Base-by-base conservation (phyloP, 2,888 invertebrate genomes). In the Tipula vernalis region DNA sequence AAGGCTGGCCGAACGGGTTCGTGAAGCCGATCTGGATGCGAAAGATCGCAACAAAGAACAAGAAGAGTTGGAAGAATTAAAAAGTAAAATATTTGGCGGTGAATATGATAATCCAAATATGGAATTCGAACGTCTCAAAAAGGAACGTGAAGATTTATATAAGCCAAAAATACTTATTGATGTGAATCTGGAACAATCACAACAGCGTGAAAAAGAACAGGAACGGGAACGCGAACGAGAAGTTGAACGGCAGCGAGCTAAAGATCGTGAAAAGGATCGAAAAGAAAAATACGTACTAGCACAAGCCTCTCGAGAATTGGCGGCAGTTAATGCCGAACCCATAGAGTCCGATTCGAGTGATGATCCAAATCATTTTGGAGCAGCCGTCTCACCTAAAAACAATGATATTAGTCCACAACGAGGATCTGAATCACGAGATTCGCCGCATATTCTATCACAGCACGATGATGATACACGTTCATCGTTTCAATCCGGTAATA, bases 21-120 rank as follows among this genome's bases (percentile, higher is more conserved):
- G 97, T 88, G 99, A 99, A 92, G 96, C 98, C 5, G 98, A 98
- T 91, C 93, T 94, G 6, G 99, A 99, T 92, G 95, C 95, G 85
- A 94, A 97, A 89, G 99, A 99, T 92, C 93, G 98, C 15, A 95
- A 95, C 89, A 96, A 95, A 89, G 99, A 99, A 91, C 95, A 95
- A 89, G 96, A 95, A 89, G 98, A 98, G 92, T 93, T 98, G 88
- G 96, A 96, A 88, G 96, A 97, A 90, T 93, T 99, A 87, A 94
- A 95, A 89, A 93, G 94, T 88, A 95, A 96, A 90, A 94, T 98
- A 89, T 95, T 95, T 90, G 94, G 95, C 87, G 94, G 94, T 3
- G 93, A 95, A 89, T 93, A 93, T 90, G 93, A 94, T 87, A 92
- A 94, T 91, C 94, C 94, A n/a, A 92, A 93, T 84, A 93, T 93